A percentile compares a stretch with the other conserved stretches of the same genome.
phyloP scores from a whole-genome alignment of 2,113 vertebrate species.

The Misgurnus anguillicaudatus region DNA sequence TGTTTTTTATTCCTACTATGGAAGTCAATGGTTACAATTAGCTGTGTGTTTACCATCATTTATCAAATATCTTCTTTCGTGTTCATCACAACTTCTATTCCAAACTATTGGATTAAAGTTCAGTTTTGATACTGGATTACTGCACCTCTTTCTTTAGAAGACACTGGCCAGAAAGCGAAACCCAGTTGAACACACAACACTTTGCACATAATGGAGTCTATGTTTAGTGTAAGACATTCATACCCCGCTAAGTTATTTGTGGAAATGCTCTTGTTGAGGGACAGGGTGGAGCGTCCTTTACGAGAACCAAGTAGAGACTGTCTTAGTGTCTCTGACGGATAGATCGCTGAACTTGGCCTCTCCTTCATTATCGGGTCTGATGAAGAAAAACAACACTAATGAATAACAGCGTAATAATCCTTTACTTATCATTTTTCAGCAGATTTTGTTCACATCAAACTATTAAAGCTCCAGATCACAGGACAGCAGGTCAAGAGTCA shows the following conservation, averaged over 20 bases:
- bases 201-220: too few relatives aligned
- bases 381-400: background rate
- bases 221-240: slow-evolving; percentile 54
- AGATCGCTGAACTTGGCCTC: slow-evolving; percentile 91
- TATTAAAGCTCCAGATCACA: background rate
- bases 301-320: slow-evolving; percentile 87
- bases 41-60: too few relatives aligned
- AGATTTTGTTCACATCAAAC: background rate
- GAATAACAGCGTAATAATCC: background rate
- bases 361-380: slow-evolving; percentile 83
- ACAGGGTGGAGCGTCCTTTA: slow-evolving; percentile 82
- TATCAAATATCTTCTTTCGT: too few relatives aligned
- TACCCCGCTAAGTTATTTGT: slow-evolving; percentile 95
- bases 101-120: too few relatives aligned
- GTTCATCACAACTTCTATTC: too few relatives aligned
- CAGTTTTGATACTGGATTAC: too few relatives aligned
- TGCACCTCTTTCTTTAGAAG: too few relatives aligned
- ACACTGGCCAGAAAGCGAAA: too few relatives aligned
- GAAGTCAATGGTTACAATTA: too few relatives aligned
- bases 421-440: background rate
- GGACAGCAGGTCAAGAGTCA: too few relatives aligned
- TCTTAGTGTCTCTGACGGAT: slow-evolving; percentile 88
- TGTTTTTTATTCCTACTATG: too few relatives aligned
- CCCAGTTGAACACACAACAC: too few relatives aligned
- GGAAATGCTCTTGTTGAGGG: slow-evolving; percentile 92